Evolutionary conservation across 2,888 invertebrate genomes (phyloP).

Genomic region (Baronia brevicornis): DNA sequence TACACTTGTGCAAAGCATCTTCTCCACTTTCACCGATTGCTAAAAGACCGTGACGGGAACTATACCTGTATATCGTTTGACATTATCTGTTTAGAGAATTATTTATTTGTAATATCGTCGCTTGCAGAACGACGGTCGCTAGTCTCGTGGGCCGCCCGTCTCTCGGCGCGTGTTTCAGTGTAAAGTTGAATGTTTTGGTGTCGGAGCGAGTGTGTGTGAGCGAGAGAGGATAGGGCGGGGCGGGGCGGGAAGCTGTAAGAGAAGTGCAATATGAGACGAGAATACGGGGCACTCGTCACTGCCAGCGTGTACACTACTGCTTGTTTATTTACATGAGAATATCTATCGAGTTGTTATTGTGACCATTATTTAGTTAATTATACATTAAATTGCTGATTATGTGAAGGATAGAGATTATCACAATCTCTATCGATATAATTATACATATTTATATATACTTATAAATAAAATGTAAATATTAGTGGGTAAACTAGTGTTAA

Average conservation of each 20-base stretch:
- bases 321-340: constrained; percentile 73
- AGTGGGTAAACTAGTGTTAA: constrained; percentile 71
- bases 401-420: constrained; percentile 67
- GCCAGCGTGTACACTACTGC: constrained; percentile 60
- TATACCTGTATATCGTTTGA: constrained; percentile 56
- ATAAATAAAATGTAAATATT: constrained; percentile 75
- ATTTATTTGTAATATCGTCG: constrained; percentile 61
- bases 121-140: constrained; percentile 41
- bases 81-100: constrained; percentile 67
- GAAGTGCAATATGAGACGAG: constrained; percentile 63
- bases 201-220: constrained; percentile 18
- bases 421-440: constrained; percentile 70
- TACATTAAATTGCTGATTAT: constrained; percentile 67
- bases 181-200: constrained; percentile 19
- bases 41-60: too few relatives aligned
- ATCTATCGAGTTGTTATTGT: constrained; percentile 74
- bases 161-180: constrained; percentile 23
- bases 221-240: constrained; percentile 42
- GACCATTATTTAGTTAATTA: constrained; percentile 76
- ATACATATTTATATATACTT: constrained; percentile 76
- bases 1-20: too few relatives aligned
- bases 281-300: constrained; percentile 39
- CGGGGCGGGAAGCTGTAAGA: constrained; percentile 33
- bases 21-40: too few relatives aligned
- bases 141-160: constrained; percentile 24